A percentile compares a stretch with the other conserved stretches of the same genome.
Evolutionary conservation across 2,888 invertebrate genomes (phyloP).

Genomic region (Drosophila tanythrix): DNA sequence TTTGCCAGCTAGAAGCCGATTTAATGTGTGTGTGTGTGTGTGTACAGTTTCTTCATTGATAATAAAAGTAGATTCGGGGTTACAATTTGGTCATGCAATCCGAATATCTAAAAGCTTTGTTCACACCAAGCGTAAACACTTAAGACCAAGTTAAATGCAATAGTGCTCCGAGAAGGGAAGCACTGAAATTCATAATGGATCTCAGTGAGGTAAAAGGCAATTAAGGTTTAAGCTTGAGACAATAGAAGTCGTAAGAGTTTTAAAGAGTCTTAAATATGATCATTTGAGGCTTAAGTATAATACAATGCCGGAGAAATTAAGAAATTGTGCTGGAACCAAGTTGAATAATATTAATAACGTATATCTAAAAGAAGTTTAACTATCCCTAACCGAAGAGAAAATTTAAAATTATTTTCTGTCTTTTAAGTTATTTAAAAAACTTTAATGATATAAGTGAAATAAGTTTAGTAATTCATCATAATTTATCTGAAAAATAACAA

Average conservation of each 20-base stretch:
- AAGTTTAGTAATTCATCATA: not conserved
- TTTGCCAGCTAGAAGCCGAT: constrained; percentile 50
- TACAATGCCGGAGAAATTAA: not conserved
- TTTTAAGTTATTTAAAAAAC: not conserved
- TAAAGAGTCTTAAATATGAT: too few species aligned
- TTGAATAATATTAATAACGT: not conserved
- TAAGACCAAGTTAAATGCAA: constrained; percentile 14
- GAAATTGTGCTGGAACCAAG: not conserved
- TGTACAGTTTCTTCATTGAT: constrained; percentile 51
- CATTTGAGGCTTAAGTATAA: not conserved
- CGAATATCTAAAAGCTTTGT: constrained; percentile 36
- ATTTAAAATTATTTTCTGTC: not conserved
- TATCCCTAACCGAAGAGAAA: not conserved
- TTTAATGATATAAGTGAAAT: not conserved
- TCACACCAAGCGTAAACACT: constrained; percentile 34
- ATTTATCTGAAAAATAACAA: not conserved
- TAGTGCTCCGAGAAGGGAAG: constrained; percentile 8
- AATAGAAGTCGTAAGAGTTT: constrained; percentile 14
- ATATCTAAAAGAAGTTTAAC: not conserved
- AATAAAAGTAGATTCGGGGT: constrained; percentile 58
- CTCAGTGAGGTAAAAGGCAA: constrained; percentile 31
- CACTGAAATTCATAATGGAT: constrained; percentile 23
- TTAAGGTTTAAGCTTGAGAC: constrained; percentile 30
- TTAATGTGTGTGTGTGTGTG: constrained; percentile 1
- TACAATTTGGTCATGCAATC: constrained; percentile 49